phyloP scores from a whole-genome alignment of 1,140 invertebrate species.

The Aphelenchoides fujianensis region DNA sequence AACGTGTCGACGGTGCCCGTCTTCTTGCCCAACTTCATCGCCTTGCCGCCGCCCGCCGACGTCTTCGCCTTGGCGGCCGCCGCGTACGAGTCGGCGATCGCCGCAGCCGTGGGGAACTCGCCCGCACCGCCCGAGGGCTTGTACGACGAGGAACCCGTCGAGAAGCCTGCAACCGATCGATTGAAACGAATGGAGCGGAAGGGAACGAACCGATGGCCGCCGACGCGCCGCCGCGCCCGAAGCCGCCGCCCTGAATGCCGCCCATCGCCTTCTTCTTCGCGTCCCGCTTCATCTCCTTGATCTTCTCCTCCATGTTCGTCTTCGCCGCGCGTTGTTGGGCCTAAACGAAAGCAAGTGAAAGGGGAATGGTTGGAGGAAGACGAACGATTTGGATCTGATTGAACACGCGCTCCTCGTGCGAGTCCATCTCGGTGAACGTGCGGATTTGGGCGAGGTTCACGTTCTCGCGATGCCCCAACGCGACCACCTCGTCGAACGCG shows the following conservation, averaged over 20 bases:
- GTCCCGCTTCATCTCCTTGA: constrained; percentile 78
- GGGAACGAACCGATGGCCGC: background rate
- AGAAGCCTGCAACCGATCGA: background rate
- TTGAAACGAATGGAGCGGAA: background rate
- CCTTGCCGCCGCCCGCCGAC: constrained; percentile 67
- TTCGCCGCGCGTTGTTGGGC: constrained; percentile 95
- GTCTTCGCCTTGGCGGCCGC: background rate
- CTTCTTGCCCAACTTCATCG: constrained; percentile 89
- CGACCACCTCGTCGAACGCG: constrained; percentile 99
- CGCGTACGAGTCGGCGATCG: constrained; percentile 26
- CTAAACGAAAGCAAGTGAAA: too few relatives aligned
- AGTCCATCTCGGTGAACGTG: constrained; percentile 99
- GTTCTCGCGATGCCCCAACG: constrained; percentile 93
- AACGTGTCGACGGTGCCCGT: constrained; percentile 84
- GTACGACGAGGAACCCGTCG: background rate
- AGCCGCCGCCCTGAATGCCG: background rate
- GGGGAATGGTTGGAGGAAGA: background rate
- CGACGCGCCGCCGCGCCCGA: background rate
- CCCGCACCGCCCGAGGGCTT: background rate
- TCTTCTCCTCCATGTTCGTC: constrained; percentile 93
- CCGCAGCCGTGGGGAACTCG: constrained; percentile 16
- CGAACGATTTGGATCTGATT: constrained; percentile 72
- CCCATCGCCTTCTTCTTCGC: constrained; percentile 73
- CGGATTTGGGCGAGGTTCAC: constrained; percentile 96
- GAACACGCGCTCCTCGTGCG: constrained; percentile 97